These are phyloP conservation scores for Cryptoblepharus egeriae DNA, from an alignment of 2,797 vertebrate species.

Conservation along the genomic window DNA sequence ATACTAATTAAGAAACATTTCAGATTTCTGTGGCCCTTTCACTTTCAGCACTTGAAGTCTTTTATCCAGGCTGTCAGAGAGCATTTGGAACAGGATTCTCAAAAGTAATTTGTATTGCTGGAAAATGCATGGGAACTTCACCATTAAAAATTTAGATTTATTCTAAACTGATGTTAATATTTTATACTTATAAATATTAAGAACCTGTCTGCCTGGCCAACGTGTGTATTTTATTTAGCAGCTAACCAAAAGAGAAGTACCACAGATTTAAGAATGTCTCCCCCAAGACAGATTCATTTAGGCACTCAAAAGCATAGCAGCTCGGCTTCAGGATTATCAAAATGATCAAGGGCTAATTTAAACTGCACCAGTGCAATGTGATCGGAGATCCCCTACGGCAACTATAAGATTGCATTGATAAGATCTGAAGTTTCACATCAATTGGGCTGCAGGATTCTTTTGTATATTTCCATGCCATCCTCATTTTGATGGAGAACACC, in stretches of 20 bases:
- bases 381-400: not conserved
- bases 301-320: constrained; percentile 1
- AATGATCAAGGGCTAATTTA: not conserved
- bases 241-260: constrained; percentile 5
- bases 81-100: constrained; percentile 44
- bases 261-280: constrained; percentile 21
- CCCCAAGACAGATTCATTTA: constrained; percentile 1
- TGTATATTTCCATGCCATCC: not conserved
- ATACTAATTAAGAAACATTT: constrained; percentile 45
- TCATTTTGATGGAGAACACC: not conserved
- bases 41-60: constrained; percentile 30
- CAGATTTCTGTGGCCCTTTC: constrained; percentile 29
- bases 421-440: not conserved
- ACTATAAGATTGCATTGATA: not conserved
- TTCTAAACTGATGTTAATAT: constrained; percentile 35
- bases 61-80: constrained; percentile 43
- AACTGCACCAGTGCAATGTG: not conserved
- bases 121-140: constrained; percentile 32
- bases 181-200: constrained; percentile 39
- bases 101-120: constrained; percentile 14
- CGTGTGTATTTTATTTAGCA: constrained; percentile 39
- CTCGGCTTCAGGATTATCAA: not conserved
- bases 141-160: constrained; percentile 26
- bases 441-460: not conserved
- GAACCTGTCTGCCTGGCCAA: not conserved